phyloP scores from a whole-genome alignment of 2,113 vertebrate genomes.

The Ibidorhyncha struthersii region DNA sequence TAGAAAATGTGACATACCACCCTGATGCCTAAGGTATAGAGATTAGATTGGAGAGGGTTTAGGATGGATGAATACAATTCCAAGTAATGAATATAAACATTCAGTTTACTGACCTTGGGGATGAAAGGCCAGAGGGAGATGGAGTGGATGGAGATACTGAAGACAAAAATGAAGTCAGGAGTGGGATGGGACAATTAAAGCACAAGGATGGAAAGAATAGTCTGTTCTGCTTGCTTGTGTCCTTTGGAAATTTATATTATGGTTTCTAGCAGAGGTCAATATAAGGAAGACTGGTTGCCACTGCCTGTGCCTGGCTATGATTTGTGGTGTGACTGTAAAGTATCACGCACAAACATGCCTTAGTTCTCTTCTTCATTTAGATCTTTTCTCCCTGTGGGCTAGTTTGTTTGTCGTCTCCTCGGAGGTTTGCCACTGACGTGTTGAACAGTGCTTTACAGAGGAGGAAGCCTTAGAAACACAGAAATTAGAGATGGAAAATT shows the following conservation, averaged over 20 bases:
- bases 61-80: neutral
- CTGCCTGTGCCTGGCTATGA: neutral
- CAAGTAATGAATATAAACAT: neutral
- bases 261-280: neutral
- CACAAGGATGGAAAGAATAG: neutral
- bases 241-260: neutral
- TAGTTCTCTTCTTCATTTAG: neutral
- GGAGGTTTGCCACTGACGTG: neutral
- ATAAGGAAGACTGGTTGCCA: neutral
- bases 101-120: neutral
- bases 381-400: neutral
- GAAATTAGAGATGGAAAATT: slow-evolving; percentile 48
- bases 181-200: neutral
- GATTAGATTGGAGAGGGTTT: neutral
- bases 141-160: neutral
- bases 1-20: neutral
- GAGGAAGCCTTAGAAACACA: slow-evolving; percentile 6
- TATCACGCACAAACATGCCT: neutral
- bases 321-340: neutral
- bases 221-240: neutral
- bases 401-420: slow-evolving; percentile 29
- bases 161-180: neutral
- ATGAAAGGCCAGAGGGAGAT: neutral
- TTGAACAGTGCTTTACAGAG: neutral
- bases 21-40: neutral